Conservation (phyloP, 1,140 invertebrate species). For the Zaprionus gabonicus region DNA sequence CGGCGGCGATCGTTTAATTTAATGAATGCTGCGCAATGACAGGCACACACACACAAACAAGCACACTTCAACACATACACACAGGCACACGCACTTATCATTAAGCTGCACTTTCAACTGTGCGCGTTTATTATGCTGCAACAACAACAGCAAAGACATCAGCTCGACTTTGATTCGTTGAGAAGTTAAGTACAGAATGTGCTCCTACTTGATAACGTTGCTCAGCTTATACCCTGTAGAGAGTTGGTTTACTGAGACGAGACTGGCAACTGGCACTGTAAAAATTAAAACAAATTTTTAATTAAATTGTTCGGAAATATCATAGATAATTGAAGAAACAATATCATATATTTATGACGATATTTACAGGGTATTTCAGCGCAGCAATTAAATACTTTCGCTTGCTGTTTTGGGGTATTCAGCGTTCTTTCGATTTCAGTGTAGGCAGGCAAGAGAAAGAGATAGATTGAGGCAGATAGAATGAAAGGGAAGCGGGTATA, state of each 20-base stretch:
- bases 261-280: not conserved
- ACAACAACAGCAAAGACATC: constrained; percentile 15
- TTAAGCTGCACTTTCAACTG: constrained; percentile 63
- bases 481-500: constrained; percentile 15
- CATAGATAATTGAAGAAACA: too few relatives aligned
- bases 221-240: constrained; percentile 9
- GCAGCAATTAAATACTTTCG: not conserved
- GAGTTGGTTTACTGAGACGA: too few relatives aligned
- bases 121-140: constrained; percentile 68
- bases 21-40: constrained; percentile 71
- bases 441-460: not conserved
- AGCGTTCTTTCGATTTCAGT: not conserved
- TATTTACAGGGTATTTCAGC: not conserved
- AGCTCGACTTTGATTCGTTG: constrained; percentile 67
- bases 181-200: constrained; percentile 16
- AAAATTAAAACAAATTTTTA: not conserved
- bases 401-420: not conserved
- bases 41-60: constrained; percentile 10
- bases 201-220: not conserved
- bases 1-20: constrained; percentile 56
- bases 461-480: not conserved
- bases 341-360: not conserved
- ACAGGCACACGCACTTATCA: constrained; percentile 4
- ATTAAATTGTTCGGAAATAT: too few relatives aligned
- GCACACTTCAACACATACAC: not conserved